Evolutionary conservation across 2,888 invertebrate genomes (phyloP), one percentile per base, ranked within the genome.

Genomic region (Boloria selene): DNA sequence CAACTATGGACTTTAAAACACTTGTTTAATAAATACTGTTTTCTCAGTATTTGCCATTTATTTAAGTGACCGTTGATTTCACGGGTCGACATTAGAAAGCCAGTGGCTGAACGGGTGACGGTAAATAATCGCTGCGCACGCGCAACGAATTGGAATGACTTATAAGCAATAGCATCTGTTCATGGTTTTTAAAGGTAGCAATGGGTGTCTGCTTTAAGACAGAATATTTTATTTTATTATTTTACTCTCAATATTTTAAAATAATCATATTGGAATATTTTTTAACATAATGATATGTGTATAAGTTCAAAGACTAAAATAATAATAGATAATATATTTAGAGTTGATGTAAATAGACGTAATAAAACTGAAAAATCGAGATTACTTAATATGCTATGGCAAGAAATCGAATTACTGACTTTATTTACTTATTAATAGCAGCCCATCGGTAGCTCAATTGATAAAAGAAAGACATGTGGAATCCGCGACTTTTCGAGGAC

Each of bases 41-140:
- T 52, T 67, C 49, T 54, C 67, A 64, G 44, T 64, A 60, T 71
- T 67, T 69, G 58, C 51, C 55, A 63, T 69, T n/a, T n/a, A n/a
- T n/a, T n/a, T 63, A 63, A 65, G 61, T 68, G 69, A 53, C 44
- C 61, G 62, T 56, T 62, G 68, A 71, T 67, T 71, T 71, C 62
- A 72, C 71, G 71, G 72, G 73, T 73, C 79, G 77, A 80, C 83
- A 88, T 90, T 89, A 88, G 89, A 90, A 88, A 89, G 88, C 84
- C 72, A 80, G 83, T 75, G 80, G 82, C 82, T 75, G 70, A 79
- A 76, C 81, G 83, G 84, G 78, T 79, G 86, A 86, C 88, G 80
- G 84, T 82, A 80, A 88, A 86, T 82, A 90, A 90, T 91, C 80
- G 78, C 54, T 69, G 78, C 78, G 85, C 88, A 86, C 79, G 91